Percentiles rank a stretch among this genome's conserved stretches.
These are phyloP conservation scores for Achatina immaculata DNA, from an alignment of 1,140 invertebrate genomes.

Conservation along the genomic window DNA sequence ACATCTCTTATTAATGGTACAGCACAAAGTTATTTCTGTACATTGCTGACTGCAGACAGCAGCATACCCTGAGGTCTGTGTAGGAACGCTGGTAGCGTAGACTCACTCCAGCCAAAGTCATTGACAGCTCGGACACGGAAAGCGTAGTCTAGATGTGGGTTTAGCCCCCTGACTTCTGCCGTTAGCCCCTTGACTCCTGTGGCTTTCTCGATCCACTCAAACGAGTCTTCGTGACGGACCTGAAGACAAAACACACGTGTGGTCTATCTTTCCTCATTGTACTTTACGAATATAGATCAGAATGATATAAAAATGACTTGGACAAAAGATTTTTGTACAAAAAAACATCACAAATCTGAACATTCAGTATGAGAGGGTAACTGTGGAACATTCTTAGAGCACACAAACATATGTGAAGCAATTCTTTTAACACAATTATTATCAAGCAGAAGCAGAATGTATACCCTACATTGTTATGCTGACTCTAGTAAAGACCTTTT, in stretches of 20 bases:
- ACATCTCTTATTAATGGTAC: too few species aligned
- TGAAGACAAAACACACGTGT: slow-evolving; percentile 24
- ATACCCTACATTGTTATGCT: too few species aligned
- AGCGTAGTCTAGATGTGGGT: slow-evolving; percentile 86
- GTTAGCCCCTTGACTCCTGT: slow-evolving; percentile 47
- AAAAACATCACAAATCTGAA: too few species aligned
- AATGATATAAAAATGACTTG: neutral
- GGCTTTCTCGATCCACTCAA: slow-evolving; percentile 63
- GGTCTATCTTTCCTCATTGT: too few species aligned
- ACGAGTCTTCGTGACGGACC: slow-evolving; percentile 52
- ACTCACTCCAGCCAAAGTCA: slow-evolving; percentile 94
- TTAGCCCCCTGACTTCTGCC: slow-evolving; percentile 54
- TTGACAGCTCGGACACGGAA: slow-evolving; percentile 98
- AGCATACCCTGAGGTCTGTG: slow-evolving; percentile 58
- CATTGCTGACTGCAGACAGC: too few species aligned
- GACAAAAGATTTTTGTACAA: neutral
- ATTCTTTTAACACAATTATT: too few species aligned
- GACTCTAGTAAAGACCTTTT: too few species aligned
- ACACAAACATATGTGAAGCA: too few species aligned
- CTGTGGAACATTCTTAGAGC: too few species aligned
- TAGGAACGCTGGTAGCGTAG: slow-evolving; percentile 79
- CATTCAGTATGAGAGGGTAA: too few species aligned
- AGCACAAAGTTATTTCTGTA: too few species aligned
- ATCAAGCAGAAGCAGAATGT: too few species aligned
- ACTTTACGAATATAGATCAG: slow-evolving; percentile 9